phyloP scores from a whole-genome alignment of 1,140 invertebrate species.

The Saccostrea glomerata region DNA sequence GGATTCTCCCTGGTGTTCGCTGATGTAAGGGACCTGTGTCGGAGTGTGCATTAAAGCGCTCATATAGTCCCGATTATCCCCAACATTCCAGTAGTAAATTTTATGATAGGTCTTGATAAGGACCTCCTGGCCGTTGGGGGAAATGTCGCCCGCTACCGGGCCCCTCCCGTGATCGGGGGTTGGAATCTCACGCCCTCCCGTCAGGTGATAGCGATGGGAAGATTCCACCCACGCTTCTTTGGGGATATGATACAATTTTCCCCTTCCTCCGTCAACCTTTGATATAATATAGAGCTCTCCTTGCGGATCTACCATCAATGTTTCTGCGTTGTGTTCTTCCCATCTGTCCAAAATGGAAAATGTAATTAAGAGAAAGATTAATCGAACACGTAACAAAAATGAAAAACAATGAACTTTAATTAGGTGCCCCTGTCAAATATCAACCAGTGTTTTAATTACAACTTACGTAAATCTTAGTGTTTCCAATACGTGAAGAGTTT shows the following conservation, averaged over 20 bases:
- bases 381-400: background rate
- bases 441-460: background rate
- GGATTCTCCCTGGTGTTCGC: slow-evolving; percentile 49
- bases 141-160: slow-evolving; percentile 64
- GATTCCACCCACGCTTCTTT: slow-evolving; percentile 53
- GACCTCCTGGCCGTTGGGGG: slow-evolving; percentile 58
- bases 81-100: slow-evolving; percentile 52
- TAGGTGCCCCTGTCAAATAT: background rate
- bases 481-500: background rate
- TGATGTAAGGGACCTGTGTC: slow-evolving; percentile 43
- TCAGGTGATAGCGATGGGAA: slow-evolving; percentile 26
- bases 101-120: slow-evolving; percentile 56
- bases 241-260: slow-evolving; percentile 50
- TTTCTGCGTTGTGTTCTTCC: slow-evolving; percentile 58
- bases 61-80: slow-evolving; percentile 46
- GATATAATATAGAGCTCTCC: slow-evolving; percentile 59
- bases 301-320: slow-evolving; percentile 57
- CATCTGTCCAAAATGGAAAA: slow-evolving; percentile 41
- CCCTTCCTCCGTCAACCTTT: slow-evolving; percentile 49
- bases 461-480: slow-evolving; percentile 15
- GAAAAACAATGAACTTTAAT: no score
- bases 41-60: slow-evolving; percentile 27
- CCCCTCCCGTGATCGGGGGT: slow-evolving; percentile 45
- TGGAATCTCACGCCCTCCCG: slow-evolving; percentile 7
- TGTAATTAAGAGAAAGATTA: background rate